Conservation (phyloP, 1,140 invertebrate genomes). For the Drosophila asahinai region DNA sequence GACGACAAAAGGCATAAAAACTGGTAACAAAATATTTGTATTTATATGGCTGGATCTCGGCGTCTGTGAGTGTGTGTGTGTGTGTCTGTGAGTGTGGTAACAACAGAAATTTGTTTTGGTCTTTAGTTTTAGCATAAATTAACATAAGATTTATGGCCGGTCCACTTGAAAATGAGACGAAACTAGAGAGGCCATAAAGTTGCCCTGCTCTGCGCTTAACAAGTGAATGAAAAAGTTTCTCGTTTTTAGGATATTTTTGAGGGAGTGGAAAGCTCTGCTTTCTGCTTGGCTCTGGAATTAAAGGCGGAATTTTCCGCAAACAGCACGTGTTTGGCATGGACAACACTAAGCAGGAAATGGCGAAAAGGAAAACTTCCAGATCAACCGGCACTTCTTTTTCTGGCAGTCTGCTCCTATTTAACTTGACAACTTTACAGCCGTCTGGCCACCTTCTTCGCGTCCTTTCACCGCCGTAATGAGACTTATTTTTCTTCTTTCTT, state of each 20-base stretch:
- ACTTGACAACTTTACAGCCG: constrained; percentile 75
- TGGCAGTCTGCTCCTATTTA: constrained; percentile 49
- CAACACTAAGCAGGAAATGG: constrained; percentile 22
- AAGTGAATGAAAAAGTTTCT: constrained; percentile 68
- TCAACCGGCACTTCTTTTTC: constrained; percentile 35
- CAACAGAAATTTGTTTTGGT: constrained; percentile 79
- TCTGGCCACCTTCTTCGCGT: constrained; percentile 34
- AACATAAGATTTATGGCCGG: constrained; percentile 79
- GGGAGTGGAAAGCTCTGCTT: constrained; percentile 15
- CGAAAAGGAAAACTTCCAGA: constrained; percentile 38
- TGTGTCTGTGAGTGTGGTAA: constrained; percentile 34
- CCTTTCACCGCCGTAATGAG: constrained; percentile 38
- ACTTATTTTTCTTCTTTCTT: constrained; percentile 43
- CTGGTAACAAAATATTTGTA: constrained; percentile 82
- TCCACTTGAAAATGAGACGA: constrained; percentile 77
- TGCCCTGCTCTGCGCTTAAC: constrained; percentile 51
- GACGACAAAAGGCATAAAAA: constrained; percentile 82
- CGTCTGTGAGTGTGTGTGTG: neutral
- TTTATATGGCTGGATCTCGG: constrained; percentile 42
- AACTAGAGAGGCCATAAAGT: constrained; percentile 55
- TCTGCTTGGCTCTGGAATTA: constrained; percentile 28
- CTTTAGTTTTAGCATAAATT: constrained; percentile 83
- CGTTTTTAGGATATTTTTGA: constrained; percentile 40
- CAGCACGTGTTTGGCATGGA: constrained; percentile 58
- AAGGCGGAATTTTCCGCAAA: constrained; percentile 30